Evolutionary conservation across 2,888 invertebrate species (phyloP).

Genomic region (Ennomos erosarius): DNA sequence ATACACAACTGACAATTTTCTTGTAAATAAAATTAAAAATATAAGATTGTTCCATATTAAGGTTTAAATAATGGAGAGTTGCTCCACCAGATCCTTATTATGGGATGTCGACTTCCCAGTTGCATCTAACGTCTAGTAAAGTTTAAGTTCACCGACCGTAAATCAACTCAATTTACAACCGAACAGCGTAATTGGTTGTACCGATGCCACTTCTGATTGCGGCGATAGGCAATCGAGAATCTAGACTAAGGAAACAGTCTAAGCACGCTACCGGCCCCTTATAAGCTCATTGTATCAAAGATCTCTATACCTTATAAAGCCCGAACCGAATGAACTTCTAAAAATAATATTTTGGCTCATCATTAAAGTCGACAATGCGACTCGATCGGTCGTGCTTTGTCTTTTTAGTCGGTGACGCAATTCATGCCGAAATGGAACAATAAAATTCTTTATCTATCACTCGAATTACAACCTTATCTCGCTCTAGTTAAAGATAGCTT

Average conservation of each 20-base stretch:
- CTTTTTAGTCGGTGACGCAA: conserved; percentile 84
- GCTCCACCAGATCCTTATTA: background rate
- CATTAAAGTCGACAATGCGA: conserved; percentile 73
- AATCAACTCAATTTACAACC: conserved; percentile 14
- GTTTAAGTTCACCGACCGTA: conserved; percentile 14
- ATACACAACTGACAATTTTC: too few relatives aligned
- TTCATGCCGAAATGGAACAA: conserved; percentile 77
- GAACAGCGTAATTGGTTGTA: conserved; percentile 21
- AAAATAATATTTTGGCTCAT: conserved; percentile 83
- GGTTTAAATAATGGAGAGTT: background rate
- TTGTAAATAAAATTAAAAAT: background rate
- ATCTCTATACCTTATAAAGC: conserved; percentile 70
- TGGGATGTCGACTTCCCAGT: conserved; percentile 4
- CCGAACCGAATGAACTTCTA: conserved; percentile 59
- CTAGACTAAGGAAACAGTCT: conserved; percentile 43
- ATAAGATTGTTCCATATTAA: background rate
- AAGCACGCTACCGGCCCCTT: conserved; percentile 69
- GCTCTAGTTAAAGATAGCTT: conserved; percentile 44
- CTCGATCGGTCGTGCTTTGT: conserved; percentile 78
- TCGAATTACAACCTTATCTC: conserved; percentile 46
- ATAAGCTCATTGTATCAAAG: conserved; percentile 66
- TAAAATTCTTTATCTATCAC: conserved; percentile 53
- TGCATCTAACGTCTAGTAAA: background rate
- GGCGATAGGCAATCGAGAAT: conserved; percentile 33
- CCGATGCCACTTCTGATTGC: conserved; percentile 38